These are phyloP conservation scores for Drosophila erecta DNA, from an alignment of 1,140 invertebrate species.

Conservation along the genomic window DNA sequence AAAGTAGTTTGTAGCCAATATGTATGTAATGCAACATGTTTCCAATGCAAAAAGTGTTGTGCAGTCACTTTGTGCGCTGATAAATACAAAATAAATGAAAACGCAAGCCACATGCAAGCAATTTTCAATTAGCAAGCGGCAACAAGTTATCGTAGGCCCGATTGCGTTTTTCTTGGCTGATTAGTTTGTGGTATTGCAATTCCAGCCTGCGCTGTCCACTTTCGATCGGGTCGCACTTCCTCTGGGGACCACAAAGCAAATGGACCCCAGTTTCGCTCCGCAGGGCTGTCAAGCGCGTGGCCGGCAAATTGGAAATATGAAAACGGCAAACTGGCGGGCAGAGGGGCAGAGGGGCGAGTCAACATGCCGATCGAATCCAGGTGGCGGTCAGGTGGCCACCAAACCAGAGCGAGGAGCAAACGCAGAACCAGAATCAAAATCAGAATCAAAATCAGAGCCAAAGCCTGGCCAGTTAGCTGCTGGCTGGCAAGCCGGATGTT, in stretches of 20 bases:
- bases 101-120: not conserved
- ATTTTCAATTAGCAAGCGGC: not conserved
- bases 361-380: slow-evolving; percentile 47
- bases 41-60: too few relatives aligned
- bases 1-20: too few relatives aligned
- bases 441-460: not conserved
- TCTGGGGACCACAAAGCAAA: slow-evolving; percentile 19
- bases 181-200: slow-evolving; percentile 13
- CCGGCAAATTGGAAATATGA: slow-evolving; percentile 65
- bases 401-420: not conserved
- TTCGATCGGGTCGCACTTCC: slow-evolving; percentile 6
- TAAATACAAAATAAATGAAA: not conserved
- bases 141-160: not conserved
- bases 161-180: slow-evolving; percentile 17
- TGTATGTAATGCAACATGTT: too few relatives aligned
- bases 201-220: not conserved
- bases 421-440: not conserved
- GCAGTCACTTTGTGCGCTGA: too few relatives aligned
- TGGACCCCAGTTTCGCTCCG: slow-evolving; percentile 15
- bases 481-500: slow-evolving; percentile 72
- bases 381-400: not conserved
- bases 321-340: slow-evolving; percentile 43
- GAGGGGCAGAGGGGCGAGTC: slow-evolving; percentile 11
- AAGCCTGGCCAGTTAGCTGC: slow-evolving; percentile 1
- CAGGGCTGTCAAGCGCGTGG: slow-evolving; percentile 32